These are phyloP conservation scores for Phrynocephalus vlangalii DNA, from an alignment of 2,797 vertebrate species.

Conservation along the genomic window DNA sequence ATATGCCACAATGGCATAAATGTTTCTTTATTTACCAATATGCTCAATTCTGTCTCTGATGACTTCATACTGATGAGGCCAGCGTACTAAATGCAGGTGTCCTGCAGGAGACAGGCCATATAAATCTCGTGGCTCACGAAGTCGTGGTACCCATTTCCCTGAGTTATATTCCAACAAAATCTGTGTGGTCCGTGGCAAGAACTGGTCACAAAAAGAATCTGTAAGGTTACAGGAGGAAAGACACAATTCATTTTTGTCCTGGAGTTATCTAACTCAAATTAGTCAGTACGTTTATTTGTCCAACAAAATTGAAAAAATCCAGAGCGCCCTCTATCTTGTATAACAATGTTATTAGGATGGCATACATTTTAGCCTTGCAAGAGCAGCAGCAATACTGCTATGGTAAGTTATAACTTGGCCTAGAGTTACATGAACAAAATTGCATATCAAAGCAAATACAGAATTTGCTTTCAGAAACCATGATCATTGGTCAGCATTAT, in stretches of 20 bases:
- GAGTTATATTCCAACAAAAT: constrained; percentile 72
- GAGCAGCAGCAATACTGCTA: background rate
- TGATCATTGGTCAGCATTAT: background rate
- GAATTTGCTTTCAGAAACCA: constrained; percentile 21
- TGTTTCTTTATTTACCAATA: constrained; percentile 74
- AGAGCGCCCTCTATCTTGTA: background rate
- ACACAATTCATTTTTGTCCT: constrained; percentile 9
- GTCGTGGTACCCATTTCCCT: constrained; percentile 69
- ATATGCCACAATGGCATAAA: background rate
- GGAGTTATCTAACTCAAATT: constrained; percentile 39
- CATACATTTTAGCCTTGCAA: background rate
- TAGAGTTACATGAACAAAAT: background rate
- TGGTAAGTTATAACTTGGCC: background rate
- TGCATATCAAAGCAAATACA: background rate
- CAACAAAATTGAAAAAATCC: constrained; percentile 33
- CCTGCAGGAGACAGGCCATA: constrained; percentile 66
- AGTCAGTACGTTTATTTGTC: background rate
- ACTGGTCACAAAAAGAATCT: constrained; percentile 48
- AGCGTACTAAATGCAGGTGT: constrained; percentile 72
- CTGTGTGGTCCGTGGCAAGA: constrained; percentile 75
- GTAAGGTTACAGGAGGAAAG: constrained; percentile 48
- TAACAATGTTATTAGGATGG: background rate
- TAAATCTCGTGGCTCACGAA: constrained; percentile 73
- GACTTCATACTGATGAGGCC: constrained; percentile 81
- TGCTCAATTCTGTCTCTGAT: constrained; percentile 77